These are phyloP conservation scores for Paralinhomoeus sp. DNA, from an alignment of 2,888 invertebrate genomes.

Conservation along the genomic window DNA sequence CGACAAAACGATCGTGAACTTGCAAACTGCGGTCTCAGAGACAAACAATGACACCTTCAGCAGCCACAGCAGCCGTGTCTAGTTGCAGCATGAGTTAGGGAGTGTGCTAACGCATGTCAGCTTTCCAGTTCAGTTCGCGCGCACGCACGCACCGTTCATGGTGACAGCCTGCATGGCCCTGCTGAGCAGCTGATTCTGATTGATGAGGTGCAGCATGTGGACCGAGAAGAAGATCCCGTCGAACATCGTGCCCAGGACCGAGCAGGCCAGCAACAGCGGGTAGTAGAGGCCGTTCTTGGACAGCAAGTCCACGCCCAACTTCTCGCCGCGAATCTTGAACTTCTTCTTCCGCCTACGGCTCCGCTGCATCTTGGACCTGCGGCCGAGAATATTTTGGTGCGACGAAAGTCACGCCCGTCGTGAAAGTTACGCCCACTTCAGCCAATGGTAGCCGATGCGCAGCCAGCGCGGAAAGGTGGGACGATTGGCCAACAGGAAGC, in stretches of 20 bases:
- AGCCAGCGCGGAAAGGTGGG: neutral
- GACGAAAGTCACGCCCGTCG: no score
- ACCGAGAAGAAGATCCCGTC: conserved; percentile 25
- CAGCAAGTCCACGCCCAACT: neutral
- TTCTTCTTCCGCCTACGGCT: neutral
- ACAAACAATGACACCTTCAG: no score
- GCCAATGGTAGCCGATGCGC: conserved; percentile 1
- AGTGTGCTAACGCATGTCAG: no score
- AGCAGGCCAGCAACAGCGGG: conserved; percentile 22
- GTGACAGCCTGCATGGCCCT: conserved; percentile 27
- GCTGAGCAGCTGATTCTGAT: conserved; percentile 25
- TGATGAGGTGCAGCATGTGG: conserved; percentile 26
- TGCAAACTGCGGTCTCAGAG: no score
- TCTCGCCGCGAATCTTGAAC: neutral
- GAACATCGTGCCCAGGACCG: conserved; percentile 22
- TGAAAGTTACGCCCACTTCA: neutral
- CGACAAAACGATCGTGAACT: no score
- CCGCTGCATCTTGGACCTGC: neutral
- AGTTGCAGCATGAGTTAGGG: no score
- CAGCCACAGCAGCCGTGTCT: no score
- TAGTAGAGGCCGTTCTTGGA: neutral
- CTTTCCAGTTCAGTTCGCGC: no score
- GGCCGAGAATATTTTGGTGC: no score
- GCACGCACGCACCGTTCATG: conserved; percentile 26
- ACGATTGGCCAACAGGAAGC: conserved; percentile 26